A percentile compares a stretch with the other conserved stretches of the same genome.
Conservation (phyloP, 2,113 vertebrate genomes). For the Chamaea fasciata region DNA sequence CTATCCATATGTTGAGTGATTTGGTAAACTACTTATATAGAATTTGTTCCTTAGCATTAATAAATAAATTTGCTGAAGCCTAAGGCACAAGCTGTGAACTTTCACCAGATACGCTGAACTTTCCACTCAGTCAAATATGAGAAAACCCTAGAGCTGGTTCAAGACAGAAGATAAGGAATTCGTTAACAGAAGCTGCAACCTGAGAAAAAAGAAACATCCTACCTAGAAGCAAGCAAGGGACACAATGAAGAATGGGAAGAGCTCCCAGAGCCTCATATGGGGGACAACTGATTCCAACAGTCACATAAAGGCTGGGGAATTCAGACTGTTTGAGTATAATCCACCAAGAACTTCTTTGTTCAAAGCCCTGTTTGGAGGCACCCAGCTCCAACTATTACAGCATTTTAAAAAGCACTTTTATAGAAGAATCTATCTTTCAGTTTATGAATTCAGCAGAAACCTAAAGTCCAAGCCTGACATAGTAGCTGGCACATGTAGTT, state of each 20-base stretch:
- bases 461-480: not conserved
- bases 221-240: not conserved
- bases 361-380: not conserved
- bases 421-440: not conserved
- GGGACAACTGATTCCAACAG: not conserved
- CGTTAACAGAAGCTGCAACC: not conserved
- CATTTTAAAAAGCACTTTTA: not conserved
- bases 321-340: not conserved
- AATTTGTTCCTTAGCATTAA: not conserved
- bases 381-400: not conserved
- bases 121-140: not conserved
- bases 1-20: not conserved
- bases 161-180: not conserved
- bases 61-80: not conserved
- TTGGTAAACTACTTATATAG: not conserved
- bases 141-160: not conserved
- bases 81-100: not conserved
- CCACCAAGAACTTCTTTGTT: not conserved
- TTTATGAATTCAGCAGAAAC: not conserved
- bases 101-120: not conserved
- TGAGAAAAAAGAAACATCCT: not conserved
- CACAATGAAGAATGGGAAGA: not conserved
- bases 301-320: not conserved
- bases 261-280: not conserved
- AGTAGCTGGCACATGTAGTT: not conserved